Base-by-base conservation (phyloP, 2,113 vertebrate species). In the Thinocorus orbignyianus region DNA sequence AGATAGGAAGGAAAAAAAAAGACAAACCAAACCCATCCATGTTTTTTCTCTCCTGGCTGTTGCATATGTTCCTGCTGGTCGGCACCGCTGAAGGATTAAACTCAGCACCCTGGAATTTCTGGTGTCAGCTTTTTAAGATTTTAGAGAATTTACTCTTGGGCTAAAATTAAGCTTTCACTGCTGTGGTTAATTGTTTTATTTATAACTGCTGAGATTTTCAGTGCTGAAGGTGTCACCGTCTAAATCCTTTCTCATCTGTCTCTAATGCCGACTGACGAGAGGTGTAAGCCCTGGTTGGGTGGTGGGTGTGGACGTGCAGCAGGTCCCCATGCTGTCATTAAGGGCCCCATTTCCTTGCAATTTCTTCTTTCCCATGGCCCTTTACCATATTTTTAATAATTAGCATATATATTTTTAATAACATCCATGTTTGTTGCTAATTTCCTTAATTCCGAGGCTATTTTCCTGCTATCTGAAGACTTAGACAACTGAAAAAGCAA, bases 401-500 rank as follows among this genome's bases (percentile, higher is more conserved):
- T 77, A 78, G 20, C 39, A 9, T 78, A 10, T 78, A 10, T 68
- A 68, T 72, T 82, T 85, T 62, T 49, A 57, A 87, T 86, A 95
- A 39, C 57, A 20, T 82, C 86, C 60, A 8, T 88, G 58, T 93
- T 94, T 97, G 57, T 92, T 82, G 79, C 48, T 95, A 82, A 96
- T 94, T 96, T 91, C 91, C 82, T 89, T 89, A 90, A 89, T 86
- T 92, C 93, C 82, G 82, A 91, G 89, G 86, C 79, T 61, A 16
- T 86, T 95, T 95, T 61, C 44, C 77, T 92, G 90, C 73, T 77
- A 87, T 91, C 57, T 1, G 41, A 96, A 92, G 46, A 80, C 28
- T 90, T 79, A 62, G 81, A 85, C 86, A 94, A 76, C 72, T 73
- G 81, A 52, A 81, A 93, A 95, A 49, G n/a, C 95, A 97, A 97